Evolutionary conservation across 2,113 vertebrate genomes (phyloP).

Genomic region (Thermophis baileyi): DNA sequence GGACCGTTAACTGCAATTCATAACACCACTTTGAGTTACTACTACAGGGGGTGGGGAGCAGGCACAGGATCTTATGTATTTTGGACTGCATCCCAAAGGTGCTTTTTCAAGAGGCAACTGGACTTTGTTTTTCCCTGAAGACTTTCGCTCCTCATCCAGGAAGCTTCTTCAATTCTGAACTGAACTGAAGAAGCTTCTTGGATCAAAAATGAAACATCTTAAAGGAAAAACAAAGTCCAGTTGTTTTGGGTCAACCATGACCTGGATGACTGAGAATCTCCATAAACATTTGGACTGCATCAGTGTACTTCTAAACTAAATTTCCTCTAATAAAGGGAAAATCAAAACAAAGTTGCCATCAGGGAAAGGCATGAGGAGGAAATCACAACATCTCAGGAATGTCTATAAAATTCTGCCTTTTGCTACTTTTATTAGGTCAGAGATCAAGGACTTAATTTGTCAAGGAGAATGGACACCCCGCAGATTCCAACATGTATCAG

Average conservation of each 20-base stretch:
- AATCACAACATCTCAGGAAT: slow-evolving; percentile 7
- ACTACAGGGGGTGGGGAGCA: neutral
- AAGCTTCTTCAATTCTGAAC: too few relatives aligned
- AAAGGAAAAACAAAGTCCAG: too few relatives aligned
- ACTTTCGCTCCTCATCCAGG: too few relatives aligned
- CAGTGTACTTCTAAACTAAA: slow-evolving; percentile 73
- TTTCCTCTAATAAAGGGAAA: slow-evolving; percentile 72
- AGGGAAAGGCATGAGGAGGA: neutral
- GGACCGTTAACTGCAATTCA: neutral
- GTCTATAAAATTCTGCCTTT: slow-evolving; percentile 69
- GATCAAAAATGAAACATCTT: too few relatives aligned
- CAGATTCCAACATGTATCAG: slow-evolving; percentile 41
- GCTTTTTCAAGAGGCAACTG: too few relatives aligned
- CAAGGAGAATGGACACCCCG: slow-evolving; percentile 59
- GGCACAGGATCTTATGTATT: neutral
- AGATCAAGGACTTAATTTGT: slow-evolving; percentile 67
- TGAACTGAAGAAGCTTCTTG: too few relatives aligned
- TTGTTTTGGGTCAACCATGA: too few relatives aligned
- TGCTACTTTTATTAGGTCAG: slow-evolving; percentile 69
- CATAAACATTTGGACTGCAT: slow-evolving; percentile 25
- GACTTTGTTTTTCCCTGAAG: too few relatives aligned
- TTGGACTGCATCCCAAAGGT: slow-evolving; percentile 57
- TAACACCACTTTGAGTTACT: neutral
- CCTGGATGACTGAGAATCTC: too few relatives aligned
- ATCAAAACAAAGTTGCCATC: slow-evolving; percentile 74